Conservation (phyloP, 2,113 vertebrate species). For the Hucho hucho region DNA sequence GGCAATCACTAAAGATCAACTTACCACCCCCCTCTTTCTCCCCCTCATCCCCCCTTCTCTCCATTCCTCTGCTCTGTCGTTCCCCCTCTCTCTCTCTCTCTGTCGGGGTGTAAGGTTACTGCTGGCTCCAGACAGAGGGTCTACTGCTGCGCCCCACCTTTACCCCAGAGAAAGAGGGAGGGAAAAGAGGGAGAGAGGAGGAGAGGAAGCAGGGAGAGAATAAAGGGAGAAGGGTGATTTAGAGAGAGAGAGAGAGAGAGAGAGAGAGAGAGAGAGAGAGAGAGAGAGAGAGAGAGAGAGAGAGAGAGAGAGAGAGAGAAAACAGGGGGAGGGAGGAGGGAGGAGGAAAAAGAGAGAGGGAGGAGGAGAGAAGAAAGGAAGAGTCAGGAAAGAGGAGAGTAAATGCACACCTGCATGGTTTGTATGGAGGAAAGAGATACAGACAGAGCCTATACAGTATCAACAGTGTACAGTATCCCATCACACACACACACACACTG, state of each 20-base stretch:
- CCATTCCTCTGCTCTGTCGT: not conserved
- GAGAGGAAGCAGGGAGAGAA: not conserved
- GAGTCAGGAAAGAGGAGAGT: slow-evolving; percentile 17
- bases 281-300: no score
- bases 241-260: slow-evolving; percentile 12
- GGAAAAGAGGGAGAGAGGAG: slow-evolving; percentile 11
- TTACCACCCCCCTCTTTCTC: slow-evolving; percentile 39
- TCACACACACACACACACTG: no score
- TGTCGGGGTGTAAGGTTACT: slow-evolving; percentile 65
- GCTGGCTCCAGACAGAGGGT: slow-evolving; percentile 70
- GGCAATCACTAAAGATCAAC: slow-evolving; percentile 63
- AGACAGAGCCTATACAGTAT: no score
- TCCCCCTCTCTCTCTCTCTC: slow-evolving; percentile 10
- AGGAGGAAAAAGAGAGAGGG: no score
- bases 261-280: no score
- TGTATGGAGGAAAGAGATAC: slow-evolving; percentile 19
- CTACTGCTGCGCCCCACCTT: slow-evolving; percentile 36
- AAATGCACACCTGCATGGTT: slow-evolving; percentile 45
- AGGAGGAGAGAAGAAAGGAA: slow-evolving; percentile 2
- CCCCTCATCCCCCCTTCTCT: slow-evolving; percentile 27
- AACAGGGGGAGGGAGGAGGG: no score
- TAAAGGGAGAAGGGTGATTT: no score
- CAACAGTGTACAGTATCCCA: no score
- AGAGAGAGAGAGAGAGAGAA: no score
- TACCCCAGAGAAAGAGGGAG: slow-evolving; percentile 40